These are phyloP conservation scores for Osmerus mordax DNA, from an alignment of 2,113 vertebrate species.

Conservation along the genomic window DNA sequence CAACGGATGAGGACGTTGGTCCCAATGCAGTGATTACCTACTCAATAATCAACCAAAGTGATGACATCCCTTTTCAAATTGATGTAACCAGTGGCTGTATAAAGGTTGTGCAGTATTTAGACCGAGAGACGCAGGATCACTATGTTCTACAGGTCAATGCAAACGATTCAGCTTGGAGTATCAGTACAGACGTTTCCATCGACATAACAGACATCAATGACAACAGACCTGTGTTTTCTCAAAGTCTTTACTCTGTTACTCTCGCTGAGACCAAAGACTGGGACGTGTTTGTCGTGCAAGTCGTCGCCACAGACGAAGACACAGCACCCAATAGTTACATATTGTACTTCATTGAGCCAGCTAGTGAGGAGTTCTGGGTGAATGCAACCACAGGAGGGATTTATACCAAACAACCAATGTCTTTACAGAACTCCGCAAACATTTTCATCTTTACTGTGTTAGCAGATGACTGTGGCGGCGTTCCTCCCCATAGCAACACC, in stretches of 20 bases:
- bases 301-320: slow-evolving; percentile 67
- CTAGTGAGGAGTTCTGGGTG: slow-evolving; percentile 66
- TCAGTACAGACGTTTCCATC: slow-evolving; percentile 69
- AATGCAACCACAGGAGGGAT: slow-evolving; percentile 65
- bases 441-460: slow-evolving; percentile 57
- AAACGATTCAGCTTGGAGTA: slow-evolving; percentile 74
- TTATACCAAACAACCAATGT: slow-evolving; percentile 59
- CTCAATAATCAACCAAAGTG: slow-evolving; percentile 49
- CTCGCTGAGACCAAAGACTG: slow-evolving; percentile 55
- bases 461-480: slow-evolving; percentile 64
- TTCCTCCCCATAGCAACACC: slow-evolving; percentile 44
- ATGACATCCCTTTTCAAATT: slow-evolving; percentile 61
- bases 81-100: slow-evolving; percentile 59
- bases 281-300: slow-evolving; percentile 60
- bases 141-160: slow-evolving; percentile 68
- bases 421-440: slow-evolving; percentile 26
- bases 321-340: slow-evolving; percentile 59
- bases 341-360: slow-evolving; percentile 65
- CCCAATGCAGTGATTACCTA: slow-evolving; percentile 63
- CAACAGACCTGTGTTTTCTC: slow-evolving; percentile 67
- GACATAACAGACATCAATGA: slow-evolving; percentile 69
- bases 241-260: slow-evolving; percentile 43
- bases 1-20: slow-evolving; percentile 66
- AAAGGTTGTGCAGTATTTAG: slow-evolving; percentile 51
- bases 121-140: slow-evolving; percentile 65